Evolutionary conservation across 2,888 invertebrate species (phyloP).

Genomic region (Sminthurides aquaticus): DNA sequence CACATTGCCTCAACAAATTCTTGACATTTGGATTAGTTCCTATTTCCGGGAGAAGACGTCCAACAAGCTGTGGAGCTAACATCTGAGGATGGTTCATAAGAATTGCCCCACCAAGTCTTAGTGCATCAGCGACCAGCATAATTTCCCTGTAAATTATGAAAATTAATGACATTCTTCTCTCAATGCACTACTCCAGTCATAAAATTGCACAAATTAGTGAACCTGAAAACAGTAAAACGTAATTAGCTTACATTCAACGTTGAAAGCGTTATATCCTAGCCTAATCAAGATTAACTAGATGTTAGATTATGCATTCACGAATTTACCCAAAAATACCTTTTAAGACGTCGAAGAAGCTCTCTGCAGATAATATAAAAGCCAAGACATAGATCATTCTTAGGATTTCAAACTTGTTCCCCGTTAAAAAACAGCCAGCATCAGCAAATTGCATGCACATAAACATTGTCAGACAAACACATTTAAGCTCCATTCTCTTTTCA

Average conservation of each 20-base stretch:
- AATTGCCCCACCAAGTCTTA: conserved; percentile 89
- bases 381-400: conserved; percentile 1
- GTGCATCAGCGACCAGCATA: conserved; percentile 84
- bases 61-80: conserved; percentile 89
- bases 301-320: too few species aligned
- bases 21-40: conserved; percentile 73
- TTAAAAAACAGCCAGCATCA: neutral
- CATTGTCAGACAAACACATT: neutral
- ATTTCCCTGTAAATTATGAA: conserved; percentile 58
- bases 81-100: conserved; percentile 86
- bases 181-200: too few species aligned
- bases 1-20: conserved; percentile 81
- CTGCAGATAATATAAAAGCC: neutral
- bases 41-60: conserved; percentile 84
- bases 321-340: conserved; percentile 1
- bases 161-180: too few species aligned
- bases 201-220: too few species aligned
- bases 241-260: too few species aligned
- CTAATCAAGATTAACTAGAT: too few species aligned
- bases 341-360: neutral
- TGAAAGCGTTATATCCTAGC: too few species aligned
- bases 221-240: neutral
- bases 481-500: too few species aligned
- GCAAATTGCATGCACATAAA: conserved; percentile 1
- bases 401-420: neutral